Evolutionary conservation across 2,113 vertebrate genomes (phyloP).

Genomic region (Alexandromys fortis): DNA sequence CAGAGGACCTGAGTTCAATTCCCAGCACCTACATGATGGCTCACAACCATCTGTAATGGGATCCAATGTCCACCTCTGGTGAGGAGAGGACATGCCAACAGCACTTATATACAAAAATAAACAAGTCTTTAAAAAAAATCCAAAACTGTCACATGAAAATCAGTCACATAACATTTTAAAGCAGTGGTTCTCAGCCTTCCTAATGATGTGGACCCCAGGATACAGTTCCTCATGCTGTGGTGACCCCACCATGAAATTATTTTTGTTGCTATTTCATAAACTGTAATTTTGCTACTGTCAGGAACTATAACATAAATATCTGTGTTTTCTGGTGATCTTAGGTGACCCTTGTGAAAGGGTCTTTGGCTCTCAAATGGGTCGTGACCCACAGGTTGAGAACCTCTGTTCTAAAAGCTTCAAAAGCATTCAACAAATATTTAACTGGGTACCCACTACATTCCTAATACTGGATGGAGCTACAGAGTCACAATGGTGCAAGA

Average conservation of each 20-base stretch:
- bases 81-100: background rate
- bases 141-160: slow-evolving; percentile 24
- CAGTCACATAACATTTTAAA: background rate
- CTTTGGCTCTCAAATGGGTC: background rate
- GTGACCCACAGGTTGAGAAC: background rate
- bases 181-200: background rate
- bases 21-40: background rate
- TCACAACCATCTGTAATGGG: background rate
- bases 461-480: background rate
- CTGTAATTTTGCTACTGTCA: background rate
- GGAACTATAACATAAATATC: background rate
- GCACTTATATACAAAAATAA: background rate
- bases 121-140: background rate
- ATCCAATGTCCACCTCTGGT: background rate
- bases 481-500: background rate
- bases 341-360: background rate
- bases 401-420: background rate
- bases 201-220: background rate
- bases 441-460: background rate
- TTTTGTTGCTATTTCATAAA: background rate
- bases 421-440: slow-evolving; percentile 25
- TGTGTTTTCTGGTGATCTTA: background rate
- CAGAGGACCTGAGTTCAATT: background rate
- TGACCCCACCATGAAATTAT: background rate
- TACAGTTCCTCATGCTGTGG: background rate